Conservation (phyloP, 2,113 vertebrate genomes). For the Rhea americana region DNA sequence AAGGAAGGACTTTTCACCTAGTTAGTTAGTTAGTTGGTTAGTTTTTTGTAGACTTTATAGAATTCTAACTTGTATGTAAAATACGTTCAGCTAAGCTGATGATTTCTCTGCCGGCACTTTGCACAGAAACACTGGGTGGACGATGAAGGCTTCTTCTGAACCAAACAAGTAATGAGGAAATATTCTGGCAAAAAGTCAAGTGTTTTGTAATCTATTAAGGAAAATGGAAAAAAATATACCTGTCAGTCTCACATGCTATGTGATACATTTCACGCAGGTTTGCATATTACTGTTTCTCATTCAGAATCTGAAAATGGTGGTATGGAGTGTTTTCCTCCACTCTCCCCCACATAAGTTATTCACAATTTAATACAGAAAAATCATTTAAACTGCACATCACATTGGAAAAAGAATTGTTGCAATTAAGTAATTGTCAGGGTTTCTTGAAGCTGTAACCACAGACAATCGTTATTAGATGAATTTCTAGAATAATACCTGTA, state of each 20-base stretch:
- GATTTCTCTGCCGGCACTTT: neutral
- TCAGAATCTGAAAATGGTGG: neutral
- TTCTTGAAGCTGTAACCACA: neutral
- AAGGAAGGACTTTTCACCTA: neutral
- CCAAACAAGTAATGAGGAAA: conserved; percentile 4
- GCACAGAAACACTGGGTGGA: neutral
- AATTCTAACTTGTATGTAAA: neutral
- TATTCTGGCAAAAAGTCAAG: conserved; percentile 24
- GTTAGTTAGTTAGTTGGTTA: neutral
- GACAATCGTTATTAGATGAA: neutral
- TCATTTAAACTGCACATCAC: neutral
- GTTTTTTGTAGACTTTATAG: neutral
- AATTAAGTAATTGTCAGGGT: conserved; percentile 19
- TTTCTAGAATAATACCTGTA: conserved; percentile 10
- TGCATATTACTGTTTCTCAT: conserved; percentile 19
- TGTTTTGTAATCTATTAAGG: conserved; percentile 21
- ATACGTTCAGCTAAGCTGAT: neutral
- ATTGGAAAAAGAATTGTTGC: neutral
- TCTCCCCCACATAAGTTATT: neutral
- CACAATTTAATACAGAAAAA: neutral
- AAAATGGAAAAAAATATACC: neutral
- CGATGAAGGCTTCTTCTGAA: neutral
- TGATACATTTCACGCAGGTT: neutral
- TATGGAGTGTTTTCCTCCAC: neutral
- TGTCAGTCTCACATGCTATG: neutral